These are phyloP conservation scores for Phaonia tiefii DNA, from an alignment of 2,888 invertebrate genomes.

Conservation along the genomic window DNA sequence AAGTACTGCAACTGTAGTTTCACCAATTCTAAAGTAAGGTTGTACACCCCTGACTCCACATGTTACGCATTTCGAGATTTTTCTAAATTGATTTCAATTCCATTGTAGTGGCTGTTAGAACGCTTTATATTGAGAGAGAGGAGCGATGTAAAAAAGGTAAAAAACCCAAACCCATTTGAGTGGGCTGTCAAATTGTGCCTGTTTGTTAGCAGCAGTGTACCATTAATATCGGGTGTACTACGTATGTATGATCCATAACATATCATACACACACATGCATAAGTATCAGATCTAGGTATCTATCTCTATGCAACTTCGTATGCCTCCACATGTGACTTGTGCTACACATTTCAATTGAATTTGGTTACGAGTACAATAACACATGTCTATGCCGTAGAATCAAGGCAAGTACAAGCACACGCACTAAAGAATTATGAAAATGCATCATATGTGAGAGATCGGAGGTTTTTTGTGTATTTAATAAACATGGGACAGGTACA, in stretches of 20 bases:
- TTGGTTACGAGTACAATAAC: constrained; percentile 50
- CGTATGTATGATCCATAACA: too few species aligned
- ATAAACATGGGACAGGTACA: constrained; percentile 57
- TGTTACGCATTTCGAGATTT: constrained; percentile 49
- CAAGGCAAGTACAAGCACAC: neutral
- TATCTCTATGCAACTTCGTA: neutral
- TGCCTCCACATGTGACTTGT: constrained; percentile 29
- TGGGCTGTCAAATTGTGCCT: constrained; percentile 65
- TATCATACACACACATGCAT: constrained; percentile 44
- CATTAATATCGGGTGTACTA: constrained; percentile 43
- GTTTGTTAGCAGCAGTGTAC: constrained; percentile 42
- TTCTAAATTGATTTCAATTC: constrained; percentile 59
- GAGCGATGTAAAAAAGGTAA: constrained; percentile 1
- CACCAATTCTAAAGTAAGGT: too few species aligned
- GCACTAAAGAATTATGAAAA: constrained; percentile 16
- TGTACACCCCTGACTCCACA: constrained; percentile 20
- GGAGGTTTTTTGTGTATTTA: neutral
- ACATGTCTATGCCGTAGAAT: constrained; percentile 6
- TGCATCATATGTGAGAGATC: constrained; percentile 35
- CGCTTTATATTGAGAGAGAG: neutral
- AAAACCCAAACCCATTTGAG: constrained; percentile 53
- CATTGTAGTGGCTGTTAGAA: constrained; percentile 35
- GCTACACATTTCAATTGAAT: constrained; percentile 61
- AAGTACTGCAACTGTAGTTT: too few species aligned
- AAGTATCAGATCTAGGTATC: too few species aligned